Conservation (phyloP, 2,888 invertebrate species). For the Neoaliturus tenellus region DNA sequence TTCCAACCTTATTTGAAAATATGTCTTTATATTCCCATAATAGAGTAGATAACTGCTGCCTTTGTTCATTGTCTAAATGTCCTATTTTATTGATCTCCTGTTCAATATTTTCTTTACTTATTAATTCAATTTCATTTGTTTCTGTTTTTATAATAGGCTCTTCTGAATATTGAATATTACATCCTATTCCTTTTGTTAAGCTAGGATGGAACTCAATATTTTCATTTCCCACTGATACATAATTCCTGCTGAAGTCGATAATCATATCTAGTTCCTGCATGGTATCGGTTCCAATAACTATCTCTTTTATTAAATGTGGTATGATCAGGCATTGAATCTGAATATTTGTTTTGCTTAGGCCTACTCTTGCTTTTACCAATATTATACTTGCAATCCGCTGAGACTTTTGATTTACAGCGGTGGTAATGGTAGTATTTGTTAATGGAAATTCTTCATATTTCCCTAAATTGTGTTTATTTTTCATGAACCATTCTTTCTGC, state of each 20-base stretch:
- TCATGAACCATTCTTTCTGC: neutral
- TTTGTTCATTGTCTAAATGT: neutral
- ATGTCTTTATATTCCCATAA: neutral
- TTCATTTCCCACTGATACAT: neutral
- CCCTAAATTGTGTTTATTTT: neutral
- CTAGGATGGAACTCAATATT: neutral
- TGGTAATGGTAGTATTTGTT: neutral
- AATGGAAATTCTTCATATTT: neutral
- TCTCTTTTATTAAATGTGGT: conserved; percentile 3
- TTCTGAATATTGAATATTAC: neutral
- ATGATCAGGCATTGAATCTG: neutral
- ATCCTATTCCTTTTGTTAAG: too few relatives aligned
- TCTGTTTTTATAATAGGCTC: neutral
- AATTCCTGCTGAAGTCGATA: neutral
- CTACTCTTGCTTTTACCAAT: neutral
- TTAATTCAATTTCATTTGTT: neutral
- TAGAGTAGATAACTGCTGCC: neutral
- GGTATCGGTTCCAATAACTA: neutral
- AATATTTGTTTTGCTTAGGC: neutral
- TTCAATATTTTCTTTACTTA: neutral
- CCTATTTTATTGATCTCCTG: neutral
- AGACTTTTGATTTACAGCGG: neutral
- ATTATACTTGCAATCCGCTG: neutral
- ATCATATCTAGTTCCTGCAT: neutral
- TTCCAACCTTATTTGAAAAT: neutral